Evolutionary conservation across 2,797 vertebrate species (phyloP).

Genomic region (Anguilla obscura): DNA sequence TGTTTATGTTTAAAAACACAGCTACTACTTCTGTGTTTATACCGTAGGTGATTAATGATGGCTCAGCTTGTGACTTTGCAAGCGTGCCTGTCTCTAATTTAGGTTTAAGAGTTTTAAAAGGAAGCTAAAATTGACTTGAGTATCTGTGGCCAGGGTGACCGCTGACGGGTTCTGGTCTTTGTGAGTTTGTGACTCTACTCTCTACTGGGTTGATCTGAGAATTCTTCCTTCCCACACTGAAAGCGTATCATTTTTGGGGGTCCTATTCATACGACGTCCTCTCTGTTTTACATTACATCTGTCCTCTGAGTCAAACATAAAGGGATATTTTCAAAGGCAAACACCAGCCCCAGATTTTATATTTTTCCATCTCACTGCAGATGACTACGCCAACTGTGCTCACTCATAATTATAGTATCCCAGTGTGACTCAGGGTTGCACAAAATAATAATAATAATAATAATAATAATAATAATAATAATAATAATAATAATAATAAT

Average conservation of each 20-base stretch:
- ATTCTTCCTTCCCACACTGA: not conserved
- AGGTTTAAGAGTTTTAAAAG: not conserved
- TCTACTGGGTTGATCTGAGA: not conserved
- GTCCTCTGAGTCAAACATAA: not conserved
- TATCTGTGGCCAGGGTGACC: not conserved
- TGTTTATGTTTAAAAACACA: not conserved
- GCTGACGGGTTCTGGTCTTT: not conserved
- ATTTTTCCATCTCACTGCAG: not conserved
- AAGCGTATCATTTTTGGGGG: not conserved
- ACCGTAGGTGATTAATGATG: not conserved
- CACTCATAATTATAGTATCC: not conserved
- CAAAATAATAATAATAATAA: not conserved
- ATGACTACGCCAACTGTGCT: not conserved
- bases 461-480: constrained; percentile 1
- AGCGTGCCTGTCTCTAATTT: not conserved
- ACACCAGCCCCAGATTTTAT: not conserved
- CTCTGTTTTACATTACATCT: not conserved
- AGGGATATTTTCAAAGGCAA: not conserved
- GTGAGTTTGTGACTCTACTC: not conserved
- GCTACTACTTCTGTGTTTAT: not conserved
- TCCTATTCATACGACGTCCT: not conserved
- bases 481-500: not conserved
- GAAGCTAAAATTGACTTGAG: not conserved
- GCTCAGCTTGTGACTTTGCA: not conserved
- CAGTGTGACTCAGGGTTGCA: not conserved